These are phyloP conservation scores for Mus musculus DNA, from an alignment of 2,113 vertebrate species.

Conservation along the genomic window DNA sequence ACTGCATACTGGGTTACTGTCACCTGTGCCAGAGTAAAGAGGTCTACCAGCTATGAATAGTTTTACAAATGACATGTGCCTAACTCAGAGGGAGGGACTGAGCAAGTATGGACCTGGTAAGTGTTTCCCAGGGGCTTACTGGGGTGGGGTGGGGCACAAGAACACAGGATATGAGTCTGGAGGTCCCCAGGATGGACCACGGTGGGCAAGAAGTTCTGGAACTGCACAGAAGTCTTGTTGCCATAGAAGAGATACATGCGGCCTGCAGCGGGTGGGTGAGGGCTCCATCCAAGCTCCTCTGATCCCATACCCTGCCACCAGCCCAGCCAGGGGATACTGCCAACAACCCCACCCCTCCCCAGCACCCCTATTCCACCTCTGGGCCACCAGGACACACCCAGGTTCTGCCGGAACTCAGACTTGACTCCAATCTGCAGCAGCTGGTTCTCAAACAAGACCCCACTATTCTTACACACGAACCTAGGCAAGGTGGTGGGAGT, in stretches of 20 bases:
- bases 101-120: not conserved
- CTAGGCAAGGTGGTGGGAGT: conserved; percentile 75
- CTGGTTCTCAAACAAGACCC: conserved; percentile 96
- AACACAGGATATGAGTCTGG: conserved; percentile 93
- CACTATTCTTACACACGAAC: conserved; percentile 97
- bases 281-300: not conserved
- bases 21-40: not conserved
- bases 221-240: conserved; percentile 96
- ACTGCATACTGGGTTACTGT: no score
- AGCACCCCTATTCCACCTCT: not conserved
- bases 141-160: not conserved
- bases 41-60: no score
- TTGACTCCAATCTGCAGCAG: conserved; percentile 96
- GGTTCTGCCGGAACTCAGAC: conserved; percentile 96
- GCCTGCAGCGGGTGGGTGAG: conserved; percentile 81
- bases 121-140: not conserved
- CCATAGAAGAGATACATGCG: conserved; percentile 97
- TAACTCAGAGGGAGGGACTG: not conserved
- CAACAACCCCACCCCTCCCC: not conserved
- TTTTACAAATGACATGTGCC: not conserved
- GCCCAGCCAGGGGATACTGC: not conserved
- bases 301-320: not conserved
- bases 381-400: conserved; percentile 86
- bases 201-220: conserved; percentile 92
- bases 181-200: conserved; percentile 93